Evolutionary conservation across 2,888 invertebrate species (phyloP).

Genomic region (Keiferia lycopersicella): DNA sequence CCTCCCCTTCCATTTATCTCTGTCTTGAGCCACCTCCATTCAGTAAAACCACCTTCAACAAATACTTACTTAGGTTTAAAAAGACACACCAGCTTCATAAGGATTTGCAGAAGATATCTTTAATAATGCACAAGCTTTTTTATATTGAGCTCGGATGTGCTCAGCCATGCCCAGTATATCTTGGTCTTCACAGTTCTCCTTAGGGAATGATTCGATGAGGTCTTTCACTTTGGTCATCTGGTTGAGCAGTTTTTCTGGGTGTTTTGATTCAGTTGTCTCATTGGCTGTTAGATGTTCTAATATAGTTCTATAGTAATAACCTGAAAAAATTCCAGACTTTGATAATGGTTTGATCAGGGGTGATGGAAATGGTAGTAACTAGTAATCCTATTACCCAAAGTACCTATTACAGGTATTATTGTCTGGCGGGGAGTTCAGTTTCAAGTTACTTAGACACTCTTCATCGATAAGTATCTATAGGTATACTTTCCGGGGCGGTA

Average conservation of each 20-base stretch:
- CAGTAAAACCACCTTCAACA: too few relatives aligned
- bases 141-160: constrained; percentile 85
- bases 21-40: too few relatives aligned
- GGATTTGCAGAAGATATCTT: constrained; percentile 82
- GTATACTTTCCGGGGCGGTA: too few relatives aligned
- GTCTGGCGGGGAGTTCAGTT: too few relatives aligned
- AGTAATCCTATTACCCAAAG: too few relatives aligned
- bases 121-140: constrained; percentile 84
- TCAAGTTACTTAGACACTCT: too few relatives aligned
- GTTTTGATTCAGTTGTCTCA: constrained; percentile 49
- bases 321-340: constrained; percentile 50
- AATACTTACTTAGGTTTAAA: constrained; percentile 59
- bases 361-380: neutral
- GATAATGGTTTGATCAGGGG: neutral
- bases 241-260: constrained; percentile 77
- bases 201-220: constrained; percentile 84
- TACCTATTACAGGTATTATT: too few relatives aligned
- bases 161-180: constrained; percentile 84
- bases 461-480: too few relatives aligned
- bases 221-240: constrained; percentile 80
- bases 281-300: constrained; percentile 70
- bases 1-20: too few relatives aligned
- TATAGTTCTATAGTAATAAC: constrained; percentile 85
- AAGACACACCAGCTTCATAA: constrained; percentile 81
- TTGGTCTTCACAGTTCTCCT: constrained; percentile 82